phyloP scores from a whole-genome alignment of 2,797 vertebrate genomes.

The Salmo trutta region DNA sequence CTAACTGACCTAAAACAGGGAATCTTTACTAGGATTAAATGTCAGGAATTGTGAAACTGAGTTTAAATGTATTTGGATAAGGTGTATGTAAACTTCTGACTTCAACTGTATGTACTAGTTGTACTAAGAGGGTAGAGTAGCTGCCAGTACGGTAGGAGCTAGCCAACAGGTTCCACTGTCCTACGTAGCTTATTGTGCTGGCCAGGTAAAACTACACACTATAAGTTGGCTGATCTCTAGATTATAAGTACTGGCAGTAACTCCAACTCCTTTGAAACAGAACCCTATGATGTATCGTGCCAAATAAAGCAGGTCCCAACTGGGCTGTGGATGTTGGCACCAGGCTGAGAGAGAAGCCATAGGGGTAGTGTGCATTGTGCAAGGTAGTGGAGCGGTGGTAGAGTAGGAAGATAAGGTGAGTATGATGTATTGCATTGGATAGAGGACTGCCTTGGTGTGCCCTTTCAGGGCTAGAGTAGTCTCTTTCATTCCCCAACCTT shows the following conservation, averaged over 20 bases:
- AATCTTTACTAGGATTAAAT: too few relatives aligned
- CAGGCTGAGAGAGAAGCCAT: conserved; percentile 27
- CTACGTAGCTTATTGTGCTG: too few relatives aligned
- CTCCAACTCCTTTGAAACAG: conserved; percentile 30
- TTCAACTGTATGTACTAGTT: too few relatives aligned
- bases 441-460: background rate
- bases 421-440: background rate
- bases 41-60: too few relatives aligned
- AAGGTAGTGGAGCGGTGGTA: conserved; percentile 19
- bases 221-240: background rate
- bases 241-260: background rate
- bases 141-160: too few relatives aligned
- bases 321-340: conserved; percentile 56
- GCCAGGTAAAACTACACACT: too few relatives aligned
- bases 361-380: conserved; percentile 33
- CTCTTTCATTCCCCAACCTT: too few relatives aligned
- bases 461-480: background rate
- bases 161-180: too few relatives aligned
- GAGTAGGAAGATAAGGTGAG: conserved; percentile 24
- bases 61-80: too few relatives aligned
- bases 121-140: too few relatives aligned
- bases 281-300: conserved; percentile 51
- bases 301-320: conserved; percentile 54
- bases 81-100: too few relatives aligned
- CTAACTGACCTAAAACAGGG: too few relatives aligned